Evolutionary conservation across 2,888 invertebrate genomes (phyloP).

Genomic region (Boloria selene): DNA sequence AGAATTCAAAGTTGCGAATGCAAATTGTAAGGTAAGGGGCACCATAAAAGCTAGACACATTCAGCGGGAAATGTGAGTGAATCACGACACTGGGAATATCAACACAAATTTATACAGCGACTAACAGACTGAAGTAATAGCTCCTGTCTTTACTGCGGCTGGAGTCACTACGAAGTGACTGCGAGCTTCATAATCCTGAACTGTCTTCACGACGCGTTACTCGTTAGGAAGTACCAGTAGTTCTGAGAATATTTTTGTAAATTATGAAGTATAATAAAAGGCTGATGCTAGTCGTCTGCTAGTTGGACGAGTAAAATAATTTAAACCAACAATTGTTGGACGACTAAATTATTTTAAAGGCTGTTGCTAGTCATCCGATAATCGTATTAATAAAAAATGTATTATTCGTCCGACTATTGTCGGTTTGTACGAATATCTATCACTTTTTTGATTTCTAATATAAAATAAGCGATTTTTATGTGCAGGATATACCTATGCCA

Average conservation of each 20-base stretch:
- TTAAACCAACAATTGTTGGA: too few species aligned
- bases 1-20: background rate
- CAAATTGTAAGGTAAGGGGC: conserved; percentile 7
- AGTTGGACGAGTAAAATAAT: too few species aligned
- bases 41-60: background rate
- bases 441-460: too few species aligned
- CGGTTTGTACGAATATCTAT: too few species aligned
- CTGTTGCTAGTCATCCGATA: too few species aligned
- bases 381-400: too few species aligned
- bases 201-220: background rate
- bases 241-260: background rate
- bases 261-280: too few species aligned
- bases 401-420: too few species aligned
- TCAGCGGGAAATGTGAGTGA: background rate
- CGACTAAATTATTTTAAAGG: too few species aligned
- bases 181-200: background rate
- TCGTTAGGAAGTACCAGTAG: background rate
- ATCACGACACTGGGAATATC: conserved; percentile 1
- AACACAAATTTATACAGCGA: conserved; percentile 2
- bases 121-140: background rate
- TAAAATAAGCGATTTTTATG: too few species aligned
- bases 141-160: background rate
- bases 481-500: too few species aligned
- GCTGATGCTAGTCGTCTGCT: too few species aligned
- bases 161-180: background rate